Evolutionary conservation across 2,113 vertebrate genomes (phyloP), one percentile per base, ranked within the genome.

Genomic region (Todiramphus chloris): DNA sequence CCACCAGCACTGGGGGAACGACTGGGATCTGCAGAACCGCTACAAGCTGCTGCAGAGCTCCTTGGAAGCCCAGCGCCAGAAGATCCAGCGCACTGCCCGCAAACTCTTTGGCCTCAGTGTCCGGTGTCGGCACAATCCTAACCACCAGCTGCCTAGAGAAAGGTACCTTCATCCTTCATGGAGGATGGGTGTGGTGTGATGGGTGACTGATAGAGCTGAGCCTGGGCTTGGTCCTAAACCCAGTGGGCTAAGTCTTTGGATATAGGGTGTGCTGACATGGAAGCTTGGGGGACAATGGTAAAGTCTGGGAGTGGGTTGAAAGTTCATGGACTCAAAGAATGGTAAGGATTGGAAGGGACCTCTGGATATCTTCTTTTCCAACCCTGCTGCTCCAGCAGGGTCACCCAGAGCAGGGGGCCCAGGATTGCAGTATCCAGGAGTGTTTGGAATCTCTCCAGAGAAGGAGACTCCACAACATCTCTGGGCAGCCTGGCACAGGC

Each of bases 101-200:
- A 99, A 99, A 97, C 99, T 99, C 70, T 99, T 99, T 63, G 98
- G 99, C 93, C 99, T 99, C 97, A 99, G 99, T 48, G 98, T 99
- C 95, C 99, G 99, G 62, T 99, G 99, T 95, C 99, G 99, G 95
- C 99, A 99, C 98, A 99, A 99, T 53, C 99, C 99, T 64, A 99
- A 99, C 98, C 99, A 99, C 98, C 99, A 99, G 98, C 99, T 99
- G 98, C 99, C 99, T 97, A 98, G 99, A 98, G 99, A 99, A 98
- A 99, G 99, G 99, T 99, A 98, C 31, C 59, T 37, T 11, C 59
- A 5, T 6, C 67, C 53, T n/a, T 62, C 15, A 1, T 4, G 1
- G 15, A 53, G 10, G 31, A 4, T 4, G 16, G 16, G 5, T 11
- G 8, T 11, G 24, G 23, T 35, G 67, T 25, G 44, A 13, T n/a